Evolutionary conservation across 2,113 vertebrate species (phyloP), one percentile per base, ranked within the genome.

Genomic region (Numida meleagris): DNA sequence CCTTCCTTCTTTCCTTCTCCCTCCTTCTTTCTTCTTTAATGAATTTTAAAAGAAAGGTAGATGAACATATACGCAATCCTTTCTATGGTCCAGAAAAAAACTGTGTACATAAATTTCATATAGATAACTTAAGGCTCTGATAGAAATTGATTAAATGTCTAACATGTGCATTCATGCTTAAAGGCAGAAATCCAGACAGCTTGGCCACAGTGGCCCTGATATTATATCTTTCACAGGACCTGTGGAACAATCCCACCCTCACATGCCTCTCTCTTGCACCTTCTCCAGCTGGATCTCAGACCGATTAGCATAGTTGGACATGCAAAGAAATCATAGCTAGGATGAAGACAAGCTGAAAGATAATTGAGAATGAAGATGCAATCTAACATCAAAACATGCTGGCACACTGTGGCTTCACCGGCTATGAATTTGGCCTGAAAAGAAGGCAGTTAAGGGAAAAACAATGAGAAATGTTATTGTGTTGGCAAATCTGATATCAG

Each of bases 41-140:
- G 21, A 23, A 14, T 23, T 36, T 14, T 36, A 36, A 61, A 38
- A 61, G 23, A 61, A 61, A 38, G 9, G 34, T 40, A 70, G 59
- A 48, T 20, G 7, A 58, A 12, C 16, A 58, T 17, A 27, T n/a
- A 13, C n/a, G 16, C 43, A 16, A 10, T 40, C 17, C 14, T 50
- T 38, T 38, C 34, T 61, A 21, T 48, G 10, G 29, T 66, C 20
- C 10, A 27, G 29, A 24, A 50, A 59, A 59, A 50, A 70, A 12
- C 10, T 5, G 3, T 2, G 1, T 40, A 40, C 7, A 12, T 16
- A 27, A 27, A n/a, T 27, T 50, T 16, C 12, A 17, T 29, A 33
- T 12, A 46, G 65, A 58, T 19, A 31, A 55, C 20, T 20, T 20
- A 46, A 14, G 50, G 23, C n/a, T 45, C 7, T 11, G 34, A 16